These are phyloP conservation scores for Odiellus spinosus DNA, from an alignment of 2,888 invertebrate genomes.

Conservation along the genomic window DNA sequence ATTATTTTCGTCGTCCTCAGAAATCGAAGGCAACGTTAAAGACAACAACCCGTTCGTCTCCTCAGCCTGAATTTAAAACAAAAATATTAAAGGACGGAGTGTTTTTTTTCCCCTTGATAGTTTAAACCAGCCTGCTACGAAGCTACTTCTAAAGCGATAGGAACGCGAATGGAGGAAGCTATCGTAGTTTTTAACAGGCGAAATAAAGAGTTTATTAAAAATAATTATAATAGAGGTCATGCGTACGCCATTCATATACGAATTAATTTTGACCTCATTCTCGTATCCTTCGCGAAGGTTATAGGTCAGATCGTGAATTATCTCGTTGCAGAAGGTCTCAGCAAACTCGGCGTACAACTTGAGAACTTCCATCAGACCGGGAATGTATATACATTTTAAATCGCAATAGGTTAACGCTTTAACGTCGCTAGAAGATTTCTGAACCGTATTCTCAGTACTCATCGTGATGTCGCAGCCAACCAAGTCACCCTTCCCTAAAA, in stretches of 20 bases:
- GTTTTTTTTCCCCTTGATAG: too few relatives aligned
- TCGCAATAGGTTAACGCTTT: constrained; percentile 91
- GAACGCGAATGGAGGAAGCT: too few relatives aligned
- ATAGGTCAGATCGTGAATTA: constrained; percentile 85
- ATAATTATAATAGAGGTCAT: background rate
- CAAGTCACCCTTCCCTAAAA: constrained; percentile 79
- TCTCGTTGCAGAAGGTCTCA: constrained; percentile 81
- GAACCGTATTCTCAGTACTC: constrained; percentile 54
- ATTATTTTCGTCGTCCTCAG: constrained; percentile 79
- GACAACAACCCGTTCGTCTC: constrained; percentile 48
- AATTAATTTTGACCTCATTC: constrained; percentile 39
- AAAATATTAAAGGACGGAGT: too few relatives aligned
- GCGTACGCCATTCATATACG: too few relatives aligned
- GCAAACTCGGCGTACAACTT: constrained; percentile 86
- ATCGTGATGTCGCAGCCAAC: constrained; percentile 80
- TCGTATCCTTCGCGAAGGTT: constrained; percentile 86
- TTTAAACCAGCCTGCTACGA: too few relatives aligned
- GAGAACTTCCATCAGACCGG: constrained; percentile 72
- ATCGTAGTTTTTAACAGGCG: too few relatives aligned
- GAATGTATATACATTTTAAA: constrained; percentile 81
- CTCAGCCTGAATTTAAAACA: constrained; percentile 22
- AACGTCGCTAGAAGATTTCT: constrained; percentile 87
- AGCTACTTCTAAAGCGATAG: too few relatives aligned
- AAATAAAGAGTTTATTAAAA: background rate
- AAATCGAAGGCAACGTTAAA: constrained; percentile 75